Conservation (phyloP, 2,113 vertebrate species). For the Taxidea taxus region DNA sequence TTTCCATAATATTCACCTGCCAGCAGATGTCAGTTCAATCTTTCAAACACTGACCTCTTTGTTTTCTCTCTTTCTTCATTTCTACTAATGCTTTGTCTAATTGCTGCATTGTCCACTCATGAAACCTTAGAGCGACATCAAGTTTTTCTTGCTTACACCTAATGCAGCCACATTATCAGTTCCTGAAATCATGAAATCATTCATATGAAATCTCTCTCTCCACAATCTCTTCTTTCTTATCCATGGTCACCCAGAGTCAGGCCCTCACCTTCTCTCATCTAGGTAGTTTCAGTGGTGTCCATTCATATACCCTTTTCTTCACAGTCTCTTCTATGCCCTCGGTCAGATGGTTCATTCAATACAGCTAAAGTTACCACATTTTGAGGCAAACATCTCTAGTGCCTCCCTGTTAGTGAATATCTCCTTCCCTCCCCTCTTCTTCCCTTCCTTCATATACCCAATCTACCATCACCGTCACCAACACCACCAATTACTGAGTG, state of each 20-base stretch:
- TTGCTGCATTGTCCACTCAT: neutral
- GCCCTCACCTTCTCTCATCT: neutral
- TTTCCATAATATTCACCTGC: neutral
- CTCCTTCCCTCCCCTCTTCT: neutral
- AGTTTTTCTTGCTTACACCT: neutral
- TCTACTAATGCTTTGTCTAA: neutral
- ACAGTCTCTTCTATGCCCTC: neutral
- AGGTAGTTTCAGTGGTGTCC: neutral
- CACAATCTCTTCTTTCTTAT: neutral
- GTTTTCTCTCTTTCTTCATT: neutral
- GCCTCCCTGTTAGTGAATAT: neutral
- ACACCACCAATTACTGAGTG: neutral
- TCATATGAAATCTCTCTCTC: neutral
- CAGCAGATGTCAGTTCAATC: neutral
- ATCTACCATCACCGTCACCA: neutral
- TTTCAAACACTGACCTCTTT: neutral
- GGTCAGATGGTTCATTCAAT: neutral
- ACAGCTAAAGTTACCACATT: neutral
- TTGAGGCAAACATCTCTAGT: neutral
- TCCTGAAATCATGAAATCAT: neutral
- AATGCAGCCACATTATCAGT: neutral
- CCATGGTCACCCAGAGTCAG: neutral
- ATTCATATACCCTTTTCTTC: neutral
- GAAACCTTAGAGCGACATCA: neutral
- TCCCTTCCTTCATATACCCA: accelerated